phyloP scores from a whole-genome alignment of 2,888 invertebrate species.

The Therioaphis trifolii region DNA sequence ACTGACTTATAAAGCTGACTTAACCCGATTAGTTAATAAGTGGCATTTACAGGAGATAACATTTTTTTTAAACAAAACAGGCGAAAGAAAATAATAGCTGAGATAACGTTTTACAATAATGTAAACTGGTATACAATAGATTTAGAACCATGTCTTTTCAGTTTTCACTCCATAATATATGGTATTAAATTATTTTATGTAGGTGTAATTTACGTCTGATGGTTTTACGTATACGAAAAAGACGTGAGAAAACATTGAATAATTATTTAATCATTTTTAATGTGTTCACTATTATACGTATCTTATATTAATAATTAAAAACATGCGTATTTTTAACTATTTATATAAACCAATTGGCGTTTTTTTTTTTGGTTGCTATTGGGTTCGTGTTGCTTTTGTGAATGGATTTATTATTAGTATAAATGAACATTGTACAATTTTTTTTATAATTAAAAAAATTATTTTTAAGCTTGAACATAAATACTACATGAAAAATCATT shows the following conservation, averaged over 20 bases:
- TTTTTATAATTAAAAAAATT: no score
- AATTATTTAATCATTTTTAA: slow-evolving; percentile 5
- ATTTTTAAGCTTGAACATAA: no score
- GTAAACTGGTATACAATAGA: not conserved
- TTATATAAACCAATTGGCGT: no score
- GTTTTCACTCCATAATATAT: not conserved
- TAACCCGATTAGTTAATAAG: slow-evolving; percentile 13
- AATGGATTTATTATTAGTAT: no score
- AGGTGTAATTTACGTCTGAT: not conserved
- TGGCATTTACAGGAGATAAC: slow-evolving; percentile 7
- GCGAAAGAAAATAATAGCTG: not conserved
- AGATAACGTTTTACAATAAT: not conserved
- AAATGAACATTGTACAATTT: no score
- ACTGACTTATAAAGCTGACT: slow-evolving; percentile 3
- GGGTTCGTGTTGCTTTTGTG: no score
- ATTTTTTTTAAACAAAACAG: not conserved
- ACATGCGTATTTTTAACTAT: no score
- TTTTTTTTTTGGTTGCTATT: no score
- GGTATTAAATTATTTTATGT: not conserved
- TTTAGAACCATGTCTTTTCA: not conserved
- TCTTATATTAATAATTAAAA: no score
- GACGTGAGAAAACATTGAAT: not conserved
- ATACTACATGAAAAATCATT: no score
- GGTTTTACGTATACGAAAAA: not conserved
- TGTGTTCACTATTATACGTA: not conserved